phyloP scores from a whole-genome alignment of 2,113 vertebrate species.

The Thalassoma bifasciatum region DNA sequence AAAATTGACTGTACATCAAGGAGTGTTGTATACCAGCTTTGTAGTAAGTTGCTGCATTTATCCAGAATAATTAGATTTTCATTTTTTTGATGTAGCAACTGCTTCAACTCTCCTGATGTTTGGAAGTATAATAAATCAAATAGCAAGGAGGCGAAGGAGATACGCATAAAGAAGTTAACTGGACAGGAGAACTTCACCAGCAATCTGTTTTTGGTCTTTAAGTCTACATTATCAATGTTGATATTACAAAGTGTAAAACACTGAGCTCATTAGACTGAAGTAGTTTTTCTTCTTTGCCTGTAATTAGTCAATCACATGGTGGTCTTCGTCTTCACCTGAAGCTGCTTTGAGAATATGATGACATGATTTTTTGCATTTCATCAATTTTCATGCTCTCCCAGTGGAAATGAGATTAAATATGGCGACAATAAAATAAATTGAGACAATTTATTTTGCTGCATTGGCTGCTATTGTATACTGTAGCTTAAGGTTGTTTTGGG shows the following conservation, averaged over 20 bases:
- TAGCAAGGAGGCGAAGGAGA: conserved; percentile 2
- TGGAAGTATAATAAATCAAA: conserved; percentile 29
- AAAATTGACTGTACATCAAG: not conserved
- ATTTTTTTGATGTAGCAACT: conserved; percentile 21
- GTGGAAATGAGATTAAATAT: conserved; percentile 51
- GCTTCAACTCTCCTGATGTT: too few relatives aligned
- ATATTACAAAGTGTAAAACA: not conserved
- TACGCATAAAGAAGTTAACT: not conserved
- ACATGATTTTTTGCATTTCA: conserved; percentile 25
- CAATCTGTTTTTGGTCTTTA: not conserved
- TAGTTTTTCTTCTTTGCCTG: conserved; percentile 22
- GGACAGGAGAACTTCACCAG: not conserved
- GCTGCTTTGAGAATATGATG: conserved; percentile 30
- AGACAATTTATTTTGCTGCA: conserved; percentile 27
- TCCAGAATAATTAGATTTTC: conserved; percentile 13
- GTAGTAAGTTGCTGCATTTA: not conserved
- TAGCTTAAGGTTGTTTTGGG: conserved; percentile 30
- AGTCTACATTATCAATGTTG: not conserved
- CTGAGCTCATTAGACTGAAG: conserved; percentile 24
- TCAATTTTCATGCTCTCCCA: conserved; percentile 19
- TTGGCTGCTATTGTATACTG: conserved; percentile 23
- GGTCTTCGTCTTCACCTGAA: not conserved
- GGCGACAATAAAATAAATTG: conserved; percentile 28
- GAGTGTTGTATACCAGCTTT: not conserved
- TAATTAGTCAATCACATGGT: conserved; percentile 22